phyloP scores from a whole-genome alignment of 2,797 vertebrate genomes.

The Notolabrus celidotus region DNA sequence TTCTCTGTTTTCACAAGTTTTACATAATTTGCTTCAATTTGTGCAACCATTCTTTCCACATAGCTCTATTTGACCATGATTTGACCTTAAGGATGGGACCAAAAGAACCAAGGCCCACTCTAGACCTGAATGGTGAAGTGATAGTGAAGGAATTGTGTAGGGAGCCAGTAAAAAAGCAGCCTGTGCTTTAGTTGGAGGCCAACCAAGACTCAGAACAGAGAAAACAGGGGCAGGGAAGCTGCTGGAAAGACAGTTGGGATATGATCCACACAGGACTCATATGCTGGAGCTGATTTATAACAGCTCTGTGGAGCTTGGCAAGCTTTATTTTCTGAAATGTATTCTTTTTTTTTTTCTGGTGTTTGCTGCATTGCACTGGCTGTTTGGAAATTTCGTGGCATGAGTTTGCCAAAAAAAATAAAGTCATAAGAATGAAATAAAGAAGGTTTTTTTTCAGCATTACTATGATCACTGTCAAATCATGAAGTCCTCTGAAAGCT shows the following conservation, averaged over 20 bases:
- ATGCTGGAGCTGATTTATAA: conserved; percentile 66
- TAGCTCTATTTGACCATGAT: conserved; percentile 33
- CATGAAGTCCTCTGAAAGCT: conserved; percentile 4
- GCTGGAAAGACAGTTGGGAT: conserved; percentile 69
- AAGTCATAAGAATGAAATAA: no score
- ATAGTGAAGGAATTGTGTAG: conserved; percentile 62
- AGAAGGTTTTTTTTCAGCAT: conserved; percentile 9
- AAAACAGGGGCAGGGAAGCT: conserved; percentile 52
- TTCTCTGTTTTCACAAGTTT: conserved; percentile 34
- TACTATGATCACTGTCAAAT: conserved; percentile 14
- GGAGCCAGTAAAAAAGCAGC: conserved; percentile 49
- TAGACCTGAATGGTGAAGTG: conserved; percentile 40
- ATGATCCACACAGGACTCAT: conserved; percentile 68
- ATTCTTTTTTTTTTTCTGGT: conserved; percentile 33
- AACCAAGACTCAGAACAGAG: conserved; percentile 61
- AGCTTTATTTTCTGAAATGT: conserved; percentile 48
- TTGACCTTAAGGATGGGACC: conserved; percentile 44
- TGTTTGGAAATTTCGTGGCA: conserved; percentile 33
- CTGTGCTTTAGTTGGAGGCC: conserved; percentile 73
- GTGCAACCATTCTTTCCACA: conserved; percentile 34
- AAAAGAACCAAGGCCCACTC: conserved; percentile 39
- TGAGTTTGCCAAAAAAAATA: conserved; percentile 6
- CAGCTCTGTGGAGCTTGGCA: conserved; percentile 63
- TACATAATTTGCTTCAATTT: conserved; percentile 22
- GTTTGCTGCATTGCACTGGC: conserved; percentile 25